These are phyloP conservation scores for Bostrychus sinensis DNA, from an alignment of 2,113 vertebrate genomes.

Conservation along the genomic window DNA sequence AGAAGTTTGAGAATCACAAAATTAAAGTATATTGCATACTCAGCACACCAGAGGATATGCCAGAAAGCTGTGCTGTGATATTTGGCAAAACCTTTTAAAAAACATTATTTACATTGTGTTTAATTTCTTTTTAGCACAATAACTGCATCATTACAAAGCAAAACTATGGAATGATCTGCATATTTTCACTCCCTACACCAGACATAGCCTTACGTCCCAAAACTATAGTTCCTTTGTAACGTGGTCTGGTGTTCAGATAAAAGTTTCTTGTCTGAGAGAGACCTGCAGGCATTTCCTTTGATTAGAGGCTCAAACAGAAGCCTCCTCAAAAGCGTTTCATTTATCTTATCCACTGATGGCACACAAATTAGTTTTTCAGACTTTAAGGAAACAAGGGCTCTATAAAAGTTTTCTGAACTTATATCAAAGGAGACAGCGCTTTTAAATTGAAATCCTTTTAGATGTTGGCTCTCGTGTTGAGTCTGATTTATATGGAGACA, in stretches of 20 bases:
- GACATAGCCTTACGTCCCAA: not conserved
- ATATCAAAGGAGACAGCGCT: not conserved
- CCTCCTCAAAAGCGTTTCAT: not conserved
- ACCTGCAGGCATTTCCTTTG: slow-evolving; percentile 1
- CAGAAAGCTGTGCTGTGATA: too few species aligned
- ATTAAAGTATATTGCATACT: too few species aligned
- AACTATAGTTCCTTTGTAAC: not conserved
- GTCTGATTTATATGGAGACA: slow-evolving; percentile 5
- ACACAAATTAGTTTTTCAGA: slow-evolving; percentile 11
- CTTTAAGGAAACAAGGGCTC: not conserved
- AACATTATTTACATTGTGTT: too few species aligned
- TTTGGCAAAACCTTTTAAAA: too few species aligned
- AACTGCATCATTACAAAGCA: too few species aligned
- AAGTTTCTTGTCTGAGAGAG: not conserved
- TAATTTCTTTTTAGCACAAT: too few species aligned
- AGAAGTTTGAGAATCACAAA: too few species aligned
- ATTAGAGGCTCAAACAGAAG: not conserved
- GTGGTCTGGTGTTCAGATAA: not conserved
- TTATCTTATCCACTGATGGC: slow-evolving; percentile 5
- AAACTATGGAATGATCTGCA: too few species aligned
- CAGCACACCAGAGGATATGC: too few species aligned
- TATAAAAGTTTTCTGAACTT: not conserved
- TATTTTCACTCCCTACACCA: not conserved
- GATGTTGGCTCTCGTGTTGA: slow-evolving; percentile 6
- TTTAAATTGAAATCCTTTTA: not conserved